Evolutionary conservation across 2,113 vertebrate genomes (phyloP).

Genomic region (Apodemus speciosus): DNA sequence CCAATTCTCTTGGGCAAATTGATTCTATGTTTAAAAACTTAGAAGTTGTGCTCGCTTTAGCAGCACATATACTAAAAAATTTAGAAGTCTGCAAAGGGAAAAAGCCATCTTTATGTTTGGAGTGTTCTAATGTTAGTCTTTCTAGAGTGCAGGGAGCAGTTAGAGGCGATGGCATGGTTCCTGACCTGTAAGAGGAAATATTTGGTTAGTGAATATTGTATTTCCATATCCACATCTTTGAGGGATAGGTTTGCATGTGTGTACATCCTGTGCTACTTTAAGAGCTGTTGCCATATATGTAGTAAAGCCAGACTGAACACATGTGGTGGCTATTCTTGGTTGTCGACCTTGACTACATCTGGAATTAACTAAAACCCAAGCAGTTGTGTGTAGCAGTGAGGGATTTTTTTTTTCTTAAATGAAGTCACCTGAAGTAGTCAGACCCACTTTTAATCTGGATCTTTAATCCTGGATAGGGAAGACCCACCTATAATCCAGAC

Average conservation of each 20-base stretch:
- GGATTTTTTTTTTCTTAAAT: background rate
- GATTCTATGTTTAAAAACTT: background rate
- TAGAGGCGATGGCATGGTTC: background rate
- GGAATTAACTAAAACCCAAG: background rate
- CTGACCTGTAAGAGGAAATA: background rate
- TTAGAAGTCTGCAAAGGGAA: background rate
- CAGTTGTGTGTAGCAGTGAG: background rate
- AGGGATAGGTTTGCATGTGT: background rate
- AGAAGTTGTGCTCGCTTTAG: too few species aligned
- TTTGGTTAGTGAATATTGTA: background rate
- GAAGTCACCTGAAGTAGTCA: background rate
- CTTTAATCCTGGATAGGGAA: background rate
- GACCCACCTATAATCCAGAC: background rate
- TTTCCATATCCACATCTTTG: background rate
- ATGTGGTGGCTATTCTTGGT: background rate
- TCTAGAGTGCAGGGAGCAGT: background rate
- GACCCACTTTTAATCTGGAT: background rate
- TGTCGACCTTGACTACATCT: background rate
- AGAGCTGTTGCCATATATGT: background rate
- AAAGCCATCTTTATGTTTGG: background rate
- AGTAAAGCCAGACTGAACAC: background rate
- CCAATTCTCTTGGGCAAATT: background rate
- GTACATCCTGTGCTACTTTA: background rate
- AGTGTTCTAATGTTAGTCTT: background rate
- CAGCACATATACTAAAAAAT: too few species aligned